Evolutionary conservation across 1,140 invertebrate genomes (phyloP), one percentile per base, ranked within the genome.

Genomic region (Conus betulinus): DNA sequence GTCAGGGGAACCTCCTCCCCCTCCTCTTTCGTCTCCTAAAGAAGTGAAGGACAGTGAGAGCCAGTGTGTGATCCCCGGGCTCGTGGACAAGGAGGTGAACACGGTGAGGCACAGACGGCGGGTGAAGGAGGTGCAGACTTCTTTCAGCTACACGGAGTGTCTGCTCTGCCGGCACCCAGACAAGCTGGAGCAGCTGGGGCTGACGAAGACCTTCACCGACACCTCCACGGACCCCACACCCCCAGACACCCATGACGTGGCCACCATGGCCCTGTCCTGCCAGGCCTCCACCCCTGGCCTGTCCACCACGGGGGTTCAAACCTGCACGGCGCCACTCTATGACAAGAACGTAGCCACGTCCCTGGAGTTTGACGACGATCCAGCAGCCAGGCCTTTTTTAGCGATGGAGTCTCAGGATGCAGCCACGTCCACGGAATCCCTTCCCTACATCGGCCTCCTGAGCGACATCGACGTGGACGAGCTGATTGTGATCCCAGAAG

Each of bases 391-490:
- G 86, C 63, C 63, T 90, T 90, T 90, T 86, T 85, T 88, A 88
- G 89, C 51, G 84, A 81, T 71, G 63, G 87, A 90, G 51, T 91
- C 53, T 85, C 87, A 88, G 82, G 94, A 94, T 85, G 92, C 91
- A 79, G 92, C 93, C 17, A 94, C 94, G 27, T 93, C 93, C 39
- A 94, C 94, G 20, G 94, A 94, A 90, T 93, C 92, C 27, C 88
- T 93, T n/a, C 92, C 93, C 3, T 93, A 93, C 82, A 94, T 94
- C 51, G 94, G 94, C 39, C 90, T 94, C 20, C 89, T 94, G 84
- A 94, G 93, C 90, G 94, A 94, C 85, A 89, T 94, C 20, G 93
- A 94, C 78, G 92, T 93, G 63, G 92, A 94, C 87, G 94, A 94
- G 84, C 87, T 94, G 27, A 93, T 93, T 78, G 90, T 94, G 11